Percentiles rank a stretch among this genome's conserved stretches.
Evolutionary conservation across 2,888 invertebrate genomes (phyloP).

Genomic region (Linyphia triangularis): DNA sequence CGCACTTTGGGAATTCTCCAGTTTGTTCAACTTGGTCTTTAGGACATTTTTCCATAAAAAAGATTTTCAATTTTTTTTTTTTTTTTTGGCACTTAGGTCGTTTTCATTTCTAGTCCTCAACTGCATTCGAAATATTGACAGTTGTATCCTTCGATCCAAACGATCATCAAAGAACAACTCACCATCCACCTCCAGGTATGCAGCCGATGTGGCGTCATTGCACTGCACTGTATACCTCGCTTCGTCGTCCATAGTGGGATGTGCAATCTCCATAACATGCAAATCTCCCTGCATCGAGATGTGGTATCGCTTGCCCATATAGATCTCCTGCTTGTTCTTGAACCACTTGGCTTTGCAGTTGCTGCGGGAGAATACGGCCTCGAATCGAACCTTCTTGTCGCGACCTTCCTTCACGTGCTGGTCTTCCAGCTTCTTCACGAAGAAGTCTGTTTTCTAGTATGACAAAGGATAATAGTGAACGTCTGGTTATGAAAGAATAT

Average conservation of each 20-base stretch:
- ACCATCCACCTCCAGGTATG: slow-evolving; percentile 93
- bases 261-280: slow-evolving; percentile 92
- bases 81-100: too few relatives aligned
- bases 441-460: slow-evolving; percentile 92
- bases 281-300: slow-evolving; percentile 94
- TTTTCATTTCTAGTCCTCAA: too few relatives aligned
- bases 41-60: too few relatives aligned
- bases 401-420: slow-evolving; percentile 96
- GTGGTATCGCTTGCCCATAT: slow-evolving; percentile 97
- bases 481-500: too few relatives aligned
- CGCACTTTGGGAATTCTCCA: too few relatives aligned
- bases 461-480: too few relatives aligned
- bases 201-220: slow-evolving; percentile 91
- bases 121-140: too few relatives aligned
- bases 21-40: too few relatives aligned
- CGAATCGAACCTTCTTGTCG: slow-evolving; percentile 95
- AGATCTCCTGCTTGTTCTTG: slow-evolving; percentile 89
- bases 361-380: slow-evolving; percentile 97
- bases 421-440: slow-evolving; percentile 96
- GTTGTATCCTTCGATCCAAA: too few relatives aligned
- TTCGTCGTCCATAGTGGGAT: slow-evolving; percentile 96
- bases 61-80: too few relatives aligned
- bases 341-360: slow-evolving; percentile 85
- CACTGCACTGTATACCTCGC: slow-evolving; percentile 98
- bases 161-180: too few relatives aligned